phyloP scores from a whole-genome alignment of 1,140 invertebrate species.

The Bombus soroeensis region DNA sequence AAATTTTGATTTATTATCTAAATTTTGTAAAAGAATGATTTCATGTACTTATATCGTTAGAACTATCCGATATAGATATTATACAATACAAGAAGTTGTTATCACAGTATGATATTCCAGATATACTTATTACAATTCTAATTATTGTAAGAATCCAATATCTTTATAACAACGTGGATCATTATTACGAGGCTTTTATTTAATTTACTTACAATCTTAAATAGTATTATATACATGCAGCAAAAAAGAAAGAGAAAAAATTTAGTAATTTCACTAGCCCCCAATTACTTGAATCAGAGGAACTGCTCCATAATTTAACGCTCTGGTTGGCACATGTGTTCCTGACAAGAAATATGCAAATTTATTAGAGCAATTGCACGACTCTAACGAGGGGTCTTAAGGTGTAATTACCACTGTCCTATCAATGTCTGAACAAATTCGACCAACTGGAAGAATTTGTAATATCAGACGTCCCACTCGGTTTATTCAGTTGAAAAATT shows the following conservation, averaged over 20 bases:
- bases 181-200: background rate
- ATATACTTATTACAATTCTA: background rate
- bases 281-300: slow-evolving; percentile 23
- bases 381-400: slow-evolving; percentile 24
- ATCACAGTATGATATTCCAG: background rate
- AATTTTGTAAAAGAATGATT: too few relatives aligned
- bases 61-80: too few relatives aligned
- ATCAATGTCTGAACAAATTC: slow-evolving; percentile 37
- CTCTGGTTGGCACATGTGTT: slow-evolving; percentile 29
- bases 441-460: slow-evolving; percentile 23
- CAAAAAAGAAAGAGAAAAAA: background rate
- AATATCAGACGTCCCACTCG: slow-evolving; percentile 8
- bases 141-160: background rate
- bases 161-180: background rate
- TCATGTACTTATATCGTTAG: too few relatives aligned
- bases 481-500: background rate
- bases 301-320: slow-evolving; percentile 48
- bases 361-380: slow-evolving; percentile 43
- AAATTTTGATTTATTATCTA: background rate
- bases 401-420: slow-evolving; percentile 36
- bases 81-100: background rate
- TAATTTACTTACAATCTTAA: background rate
- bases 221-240: background rate
- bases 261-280: slow-evolving; percentile 12
- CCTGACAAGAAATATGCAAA: slow-evolving; percentile 43